Percentiles rank a stretch among this genome's conserved stretches.
Evolutionary conservation across 2,888 invertebrate genomes (phyloP).

Genomic region (Cosmia trapezina): DNA sequence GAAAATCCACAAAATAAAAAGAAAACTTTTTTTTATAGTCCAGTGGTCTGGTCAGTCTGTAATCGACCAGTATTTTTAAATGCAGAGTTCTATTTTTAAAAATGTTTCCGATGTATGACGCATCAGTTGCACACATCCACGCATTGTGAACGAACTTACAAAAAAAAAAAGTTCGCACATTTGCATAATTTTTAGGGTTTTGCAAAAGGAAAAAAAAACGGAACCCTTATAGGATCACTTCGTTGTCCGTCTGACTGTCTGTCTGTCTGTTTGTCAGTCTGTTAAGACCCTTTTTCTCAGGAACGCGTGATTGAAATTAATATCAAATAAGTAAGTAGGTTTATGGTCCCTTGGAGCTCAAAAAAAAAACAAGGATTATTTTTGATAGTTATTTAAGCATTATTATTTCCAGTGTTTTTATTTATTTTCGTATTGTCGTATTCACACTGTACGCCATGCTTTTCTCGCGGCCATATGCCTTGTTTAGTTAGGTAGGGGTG

Average conservation of each 20-base stretch:
- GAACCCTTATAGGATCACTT: too few species aligned
- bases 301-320: too few species aligned
- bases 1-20: not conserved
- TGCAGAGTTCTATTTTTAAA: not conserved
- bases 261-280: too few species aligned
- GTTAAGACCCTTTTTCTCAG: too few species aligned
- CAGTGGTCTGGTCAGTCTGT: not conserved
- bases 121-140: not conserved
- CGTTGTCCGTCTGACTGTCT: too few species aligned
- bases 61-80: slow-evolving; percentile 2
- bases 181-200: not conserved
- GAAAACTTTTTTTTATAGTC: not conserved
- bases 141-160: not conserved
- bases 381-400: not conserved
- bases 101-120: not conserved
- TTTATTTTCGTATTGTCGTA: not conserved
- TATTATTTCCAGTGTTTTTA: not conserved
- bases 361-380: not conserved
- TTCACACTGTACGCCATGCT: not conserved
- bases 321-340: too few species aligned
- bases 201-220: not conserved
- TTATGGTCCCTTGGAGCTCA: too few species aligned
- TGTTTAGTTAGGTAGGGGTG: slow-evolving; percentile 64
- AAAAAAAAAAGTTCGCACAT: not conserved
- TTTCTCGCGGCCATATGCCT: slow-evolving; percentile 20